Base-by-base conservation (phyloP, 2,888 invertebrate species). In the Aspidiotus destructor region DNA sequence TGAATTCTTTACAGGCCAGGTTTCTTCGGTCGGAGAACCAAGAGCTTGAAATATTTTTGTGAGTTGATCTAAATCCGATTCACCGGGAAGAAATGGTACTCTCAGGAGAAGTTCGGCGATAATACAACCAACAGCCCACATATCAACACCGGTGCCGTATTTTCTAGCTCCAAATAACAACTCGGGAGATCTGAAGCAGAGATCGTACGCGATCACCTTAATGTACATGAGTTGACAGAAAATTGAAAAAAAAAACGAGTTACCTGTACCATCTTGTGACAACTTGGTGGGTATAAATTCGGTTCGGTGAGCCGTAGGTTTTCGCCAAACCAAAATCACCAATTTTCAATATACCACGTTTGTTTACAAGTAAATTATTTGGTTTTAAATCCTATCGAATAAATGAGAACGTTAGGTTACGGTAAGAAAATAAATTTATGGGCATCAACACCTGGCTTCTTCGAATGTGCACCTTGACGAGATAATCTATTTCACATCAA, bases 291-390 rank as follows among this genome's bases (percentile, higher is more conserved):
- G 99, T 98, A 77, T 97, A 95, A 73, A 92, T 83, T 75, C 98
- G 84, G 75, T 89, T 93, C 5, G 99, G 99, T 0, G 98, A 97
- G 1, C 98, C 99, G 80, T 88, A 99, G 75, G 91, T 89, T 77
- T 97, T 95, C 0, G 99, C 99, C 72, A 99, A 81, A 76, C 99
- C 99, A 82, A 99, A 99, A 85, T 99, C 99, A 72, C 95, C 98
- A 74, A 99, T 89, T 81, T 99, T 99, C 8, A 99, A 79, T 28
- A 96, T 83, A 7, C 99, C 99, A 73, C 88, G 85, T 41, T 87
- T 83, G 77, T 96, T 93, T 40, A 99, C 90, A 41, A 99, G 81
- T 75, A 99, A 85, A 81, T 99, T 99, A 78, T 99, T 99, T 0
- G 99, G 99, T 78, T 99, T 99, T 74, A 99, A 82, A 84, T 99